Conservation (phyloP, 1,140 invertebrate genomes). For the Cotesia glomerata region DNA sequence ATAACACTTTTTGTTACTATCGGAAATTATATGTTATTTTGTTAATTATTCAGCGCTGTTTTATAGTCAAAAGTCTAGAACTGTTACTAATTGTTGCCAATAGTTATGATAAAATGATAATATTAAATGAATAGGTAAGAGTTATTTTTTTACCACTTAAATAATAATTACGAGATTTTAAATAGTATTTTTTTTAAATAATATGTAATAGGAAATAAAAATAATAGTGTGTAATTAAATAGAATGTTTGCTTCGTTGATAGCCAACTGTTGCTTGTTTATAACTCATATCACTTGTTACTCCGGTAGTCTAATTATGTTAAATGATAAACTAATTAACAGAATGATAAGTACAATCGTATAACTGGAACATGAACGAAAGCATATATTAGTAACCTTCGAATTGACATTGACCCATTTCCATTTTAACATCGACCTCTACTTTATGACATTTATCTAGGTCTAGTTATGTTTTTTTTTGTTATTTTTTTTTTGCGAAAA, state of each 20-base stretch:
- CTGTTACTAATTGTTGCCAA: too few relatives aligned
- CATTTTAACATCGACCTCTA: slow-evolving; percentile 43
- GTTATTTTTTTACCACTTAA: too few relatives aligned
- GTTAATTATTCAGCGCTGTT: too few relatives aligned
- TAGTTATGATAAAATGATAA: too few relatives aligned
- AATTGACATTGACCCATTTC: slow-evolving; percentile 55
- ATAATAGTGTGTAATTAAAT: too few relatives aligned
- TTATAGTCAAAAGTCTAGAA: too few relatives aligned
- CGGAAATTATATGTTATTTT: background rate
- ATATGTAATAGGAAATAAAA: too few relatives aligned
- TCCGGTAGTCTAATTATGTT: slow-evolving; percentile 6
- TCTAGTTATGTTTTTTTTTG: slow-evolving; percentile 6
- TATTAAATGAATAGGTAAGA: too few relatives aligned
- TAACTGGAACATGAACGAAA: slow-evolving; percentile 45
- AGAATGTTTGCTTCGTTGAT: too few relatives aligned
- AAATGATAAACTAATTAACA: slow-evolving; percentile 4
- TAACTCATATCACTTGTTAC: background rate
- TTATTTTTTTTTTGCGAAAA: background rate
- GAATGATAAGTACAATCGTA: slow-evolving; percentile 32
- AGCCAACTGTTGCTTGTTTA: background rate
- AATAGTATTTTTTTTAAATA: too few relatives aligned
- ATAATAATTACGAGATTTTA: too few relatives aligned
- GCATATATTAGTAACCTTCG: slow-evolving; percentile 42
- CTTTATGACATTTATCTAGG: slow-evolving; percentile 31
- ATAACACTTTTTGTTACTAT: background rate